A percentile compares a stretch with the other conserved stretches of the same genome.
Evolutionary conservation across 1,140 invertebrate genomes (phyloP).

Genomic region (Calephelis nemesis): DNA sequence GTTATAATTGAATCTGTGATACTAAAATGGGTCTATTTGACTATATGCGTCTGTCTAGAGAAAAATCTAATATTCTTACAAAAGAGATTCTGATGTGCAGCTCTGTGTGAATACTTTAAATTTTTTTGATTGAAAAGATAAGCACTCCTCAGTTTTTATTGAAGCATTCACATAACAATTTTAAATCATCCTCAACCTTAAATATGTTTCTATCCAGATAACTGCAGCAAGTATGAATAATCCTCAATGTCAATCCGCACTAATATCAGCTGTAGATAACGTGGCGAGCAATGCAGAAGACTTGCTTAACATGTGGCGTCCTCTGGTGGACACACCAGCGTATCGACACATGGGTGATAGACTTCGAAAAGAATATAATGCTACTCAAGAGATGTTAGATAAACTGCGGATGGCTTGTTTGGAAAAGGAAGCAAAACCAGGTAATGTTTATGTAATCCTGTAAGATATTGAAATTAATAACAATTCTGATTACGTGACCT

Average conservation of each 20-base stretch:
- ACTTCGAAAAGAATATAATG: background rate
- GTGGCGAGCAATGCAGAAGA: slow-evolving; percentile 23
- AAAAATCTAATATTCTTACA: too few species aligned
- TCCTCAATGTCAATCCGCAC: slow-evolving; percentile 27
- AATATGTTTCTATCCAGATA: slow-evolving; percentile 27
- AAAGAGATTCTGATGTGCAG: too few species aligned
- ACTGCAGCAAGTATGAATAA: slow-evolving; percentile 34
- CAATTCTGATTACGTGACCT: too few species aligned
- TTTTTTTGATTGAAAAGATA: too few species aligned
- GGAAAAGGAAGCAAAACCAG: background rate
- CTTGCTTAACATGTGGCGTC: slow-evolving; percentile 31
- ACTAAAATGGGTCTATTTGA: too few species aligned
- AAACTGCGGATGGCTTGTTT: background rate
- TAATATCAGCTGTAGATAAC: slow-evolving; percentile 32
- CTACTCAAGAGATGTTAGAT: background rate
- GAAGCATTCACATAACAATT: too few species aligned
- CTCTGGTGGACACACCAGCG: slow-evolving; percentile 22
- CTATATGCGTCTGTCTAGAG: too few species aligned
- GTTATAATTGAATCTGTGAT: too few species aligned
- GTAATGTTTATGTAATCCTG: background rate
- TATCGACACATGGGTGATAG: slow-evolving; percentile 19
- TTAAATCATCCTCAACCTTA: too few species aligned
- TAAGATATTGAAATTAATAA: too few species aligned
- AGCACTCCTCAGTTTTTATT: too few species aligned
- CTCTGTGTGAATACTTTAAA: too few species aligned